These are phyloP conservation scores for Drosophila prolongata DNA, from an alignment of 2,888 invertebrate genomes.

Conservation along the genomic window DNA sequence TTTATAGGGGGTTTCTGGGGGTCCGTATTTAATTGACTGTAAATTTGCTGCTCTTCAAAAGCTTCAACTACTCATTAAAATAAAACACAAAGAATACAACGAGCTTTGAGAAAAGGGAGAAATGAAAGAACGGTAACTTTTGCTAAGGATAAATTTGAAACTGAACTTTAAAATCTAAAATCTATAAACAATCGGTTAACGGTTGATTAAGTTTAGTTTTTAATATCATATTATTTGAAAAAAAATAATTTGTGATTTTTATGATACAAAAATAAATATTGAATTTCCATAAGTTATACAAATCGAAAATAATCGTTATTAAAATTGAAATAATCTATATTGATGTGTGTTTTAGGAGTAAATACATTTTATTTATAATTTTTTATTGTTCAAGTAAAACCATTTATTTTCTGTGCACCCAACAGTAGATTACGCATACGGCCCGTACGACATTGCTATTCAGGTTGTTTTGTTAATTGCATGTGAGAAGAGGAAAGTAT, in stretches of 20 bases:
- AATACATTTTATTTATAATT: too few relatives aligned
- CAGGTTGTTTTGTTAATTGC: slow-evolving; percentile 48
- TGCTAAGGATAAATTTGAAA: not conserved
- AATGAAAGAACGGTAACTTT: too few relatives aligned
- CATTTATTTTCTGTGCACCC: slow-evolving; percentile 1
- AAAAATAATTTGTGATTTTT: too few relatives aligned
- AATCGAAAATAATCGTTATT: too few relatives aligned
- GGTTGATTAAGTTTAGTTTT: too few relatives aligned
- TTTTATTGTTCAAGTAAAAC: too few relatives aligned
- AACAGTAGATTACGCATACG: slow-evolving; percentile 68
- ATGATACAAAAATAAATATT: too few relatives aligned
- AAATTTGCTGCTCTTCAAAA: slow-evolving; percentile 70
- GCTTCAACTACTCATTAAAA: slow-evolving; percentile 74
- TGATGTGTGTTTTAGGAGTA: too few relatives aligned
- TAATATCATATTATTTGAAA: too few relatives aligned
- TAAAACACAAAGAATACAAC: slow-evolving; percentile 28
- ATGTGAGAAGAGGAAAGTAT: not conserved
- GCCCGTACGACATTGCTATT: slow-evolving; percentile 34
- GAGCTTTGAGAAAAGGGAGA: not conserved
- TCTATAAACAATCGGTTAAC: not conserved
- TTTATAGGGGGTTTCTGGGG: slow-evolving; percentile 21
- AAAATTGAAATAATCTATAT: too few relatives aligned
- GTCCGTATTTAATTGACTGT: slow-evolving; percentile 72
- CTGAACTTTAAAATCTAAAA: not conserved
- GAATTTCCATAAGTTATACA: too few relatives aligned